Evolutionary conservation across 2,797 vertebrate genomes (phyloP), one percentile per base, ranked within the genome.

Genomic region (Botia almorhae): DNA sequence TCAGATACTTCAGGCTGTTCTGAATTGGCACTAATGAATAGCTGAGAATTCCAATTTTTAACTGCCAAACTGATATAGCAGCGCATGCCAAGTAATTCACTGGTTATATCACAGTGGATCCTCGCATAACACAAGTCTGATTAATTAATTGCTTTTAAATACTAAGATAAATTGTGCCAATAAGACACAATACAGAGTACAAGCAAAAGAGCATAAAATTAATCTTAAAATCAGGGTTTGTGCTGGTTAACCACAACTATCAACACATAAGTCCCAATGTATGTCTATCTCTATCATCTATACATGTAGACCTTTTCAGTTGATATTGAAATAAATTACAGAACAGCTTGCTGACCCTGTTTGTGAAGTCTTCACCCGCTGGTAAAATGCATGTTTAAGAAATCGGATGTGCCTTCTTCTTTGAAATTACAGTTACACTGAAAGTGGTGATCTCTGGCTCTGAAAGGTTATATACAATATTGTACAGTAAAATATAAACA

Each of bases 31-130:
- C 8, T 0, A 80, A 65, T 68, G 33, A 63, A 12, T 33, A 51
- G 46, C 23, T 70, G 67, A 63, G 1, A 63, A 29, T 26, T 14
- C 7, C 23, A 61, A 76, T 17, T n/a, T 64, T 6, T 51, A 78
- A 56, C 23, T 69, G 63, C 53, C 69, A 82, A 64, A 50, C 67
- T 23, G 13, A 53, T 8, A 50, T 12, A 70, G 26, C 36, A 50
- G 43, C 39, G 36, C 60, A 73, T 53, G 55, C 63, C 70, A 74
- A 61, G 48, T 16, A 81, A 82, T 72, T 39, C 51, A 10, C 63
- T 39, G 7, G 48, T 36, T 69, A 74, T 53, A 74, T 68, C 10
- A 68, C 7, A 43, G 39, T 7, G 7, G 17, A 76, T 76, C 67
- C 21, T 61, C 36, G 8, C 48, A 65, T 46, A 76, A 33, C n/a